Evolutionary conservation across 2,888 invertebrate genomes (phyloP).

Genomic region (Drosophila pullipes): DNA sequence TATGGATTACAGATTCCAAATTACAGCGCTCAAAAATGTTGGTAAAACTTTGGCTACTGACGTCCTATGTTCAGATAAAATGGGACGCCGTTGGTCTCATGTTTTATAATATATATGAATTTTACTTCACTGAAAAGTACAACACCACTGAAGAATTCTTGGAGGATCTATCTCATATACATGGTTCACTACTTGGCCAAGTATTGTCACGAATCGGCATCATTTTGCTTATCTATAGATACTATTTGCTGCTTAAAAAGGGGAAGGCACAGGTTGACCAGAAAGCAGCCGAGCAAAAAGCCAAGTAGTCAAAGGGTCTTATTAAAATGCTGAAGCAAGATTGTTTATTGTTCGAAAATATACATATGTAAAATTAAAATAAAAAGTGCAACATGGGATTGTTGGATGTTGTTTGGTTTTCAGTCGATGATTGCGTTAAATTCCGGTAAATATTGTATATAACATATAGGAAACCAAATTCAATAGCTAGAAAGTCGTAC

Average conservation of each 20-base stretch:
- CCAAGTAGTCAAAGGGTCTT: background rate
- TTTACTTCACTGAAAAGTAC: conserved; percentile 13
- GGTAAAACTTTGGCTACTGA: conserved; percentile 32
- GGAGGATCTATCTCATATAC: background rate
- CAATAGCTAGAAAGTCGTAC: conserved; percentile 40
- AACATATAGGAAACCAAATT: conserved; percentile 58
- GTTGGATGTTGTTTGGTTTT: accelerated
- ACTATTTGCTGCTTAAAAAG: conserved; percentile 9
- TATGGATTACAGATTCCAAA: background rate
- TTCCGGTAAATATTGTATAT: conserved; percentile 58
- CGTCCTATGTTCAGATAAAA: conserved; percentile 31
- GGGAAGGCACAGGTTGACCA: background rate
- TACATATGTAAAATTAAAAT: conserved; percentile 22
- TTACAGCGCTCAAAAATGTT: conserved; percentile 18
- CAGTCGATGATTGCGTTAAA: conserved; percentile 4
- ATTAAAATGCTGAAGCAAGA: background rate
- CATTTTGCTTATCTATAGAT: conserved; percentile 36
- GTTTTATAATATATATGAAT: conserved; percentile 3
- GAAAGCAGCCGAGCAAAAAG: background rate
- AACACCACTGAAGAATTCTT: conserved; percentile 2
- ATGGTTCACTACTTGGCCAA: conserved; percentile 14
- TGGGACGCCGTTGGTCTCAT: conserved; percentile 13
- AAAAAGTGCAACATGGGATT: conserved; percentile 14
- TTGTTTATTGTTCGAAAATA: conserved; percentile 21
- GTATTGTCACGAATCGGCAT: conserved; percentile 31